A percentile compares a stretch with the other conserved stretches of the same genome.
Conservation (phyloP, 2,888 invertebrate genomes). For the Dyspetes luteomarginatus region DNA sequence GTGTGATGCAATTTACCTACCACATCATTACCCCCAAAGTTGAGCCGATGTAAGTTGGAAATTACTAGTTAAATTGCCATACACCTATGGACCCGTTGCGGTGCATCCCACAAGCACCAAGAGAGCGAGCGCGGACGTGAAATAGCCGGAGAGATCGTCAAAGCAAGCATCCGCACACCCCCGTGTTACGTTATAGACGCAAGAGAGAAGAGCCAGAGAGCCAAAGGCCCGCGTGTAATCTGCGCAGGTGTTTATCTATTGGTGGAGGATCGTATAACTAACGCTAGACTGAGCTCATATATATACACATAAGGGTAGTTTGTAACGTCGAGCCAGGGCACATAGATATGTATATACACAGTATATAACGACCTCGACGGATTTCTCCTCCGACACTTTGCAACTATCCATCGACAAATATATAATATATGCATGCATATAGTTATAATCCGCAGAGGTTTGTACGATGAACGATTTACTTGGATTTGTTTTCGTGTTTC, state of each 20-base stretch:
- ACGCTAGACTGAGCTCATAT: conserved; percentile 11
- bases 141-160: conserved; percentile 43
- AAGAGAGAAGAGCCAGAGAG: conserved; percentile 71
- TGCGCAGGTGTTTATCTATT: conserved; percentile 81
- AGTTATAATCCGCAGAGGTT: conserved; percentile 20
- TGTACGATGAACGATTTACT: conserved; percentile 7
- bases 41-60: conserved; percentile 82
- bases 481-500: conserved; percentile 5
- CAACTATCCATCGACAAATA: conserved; percentile 51
- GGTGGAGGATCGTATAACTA: conserved; percentile 68
- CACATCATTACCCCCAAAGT: conserved; percentile 81
- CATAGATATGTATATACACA: background rate
- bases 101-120: background rate
- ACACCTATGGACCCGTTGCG: conserved; percentile 72
- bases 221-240: conserved; percentile 75
- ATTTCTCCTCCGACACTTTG: conserved; percentile 54
- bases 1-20: conserved; percentile 82
- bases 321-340: conserved; percentile 43
- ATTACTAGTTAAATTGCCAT: conserved; percentile 83
- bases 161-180: conserved; percentile 14
- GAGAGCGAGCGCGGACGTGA: conserved; percentile 31
- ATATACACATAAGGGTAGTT: conserved; percentile 20
- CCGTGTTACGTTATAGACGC: background rate
- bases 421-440: conserved; percentile 16
- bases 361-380: conserved; percentile 47